A percentile compares a stretch with the other conserved stretches of the same genome.
Evolutionary conservation across 2,113 vertebrate genomes (phyloP).

Genomic region (Tachysurus vachellii): DNA sequence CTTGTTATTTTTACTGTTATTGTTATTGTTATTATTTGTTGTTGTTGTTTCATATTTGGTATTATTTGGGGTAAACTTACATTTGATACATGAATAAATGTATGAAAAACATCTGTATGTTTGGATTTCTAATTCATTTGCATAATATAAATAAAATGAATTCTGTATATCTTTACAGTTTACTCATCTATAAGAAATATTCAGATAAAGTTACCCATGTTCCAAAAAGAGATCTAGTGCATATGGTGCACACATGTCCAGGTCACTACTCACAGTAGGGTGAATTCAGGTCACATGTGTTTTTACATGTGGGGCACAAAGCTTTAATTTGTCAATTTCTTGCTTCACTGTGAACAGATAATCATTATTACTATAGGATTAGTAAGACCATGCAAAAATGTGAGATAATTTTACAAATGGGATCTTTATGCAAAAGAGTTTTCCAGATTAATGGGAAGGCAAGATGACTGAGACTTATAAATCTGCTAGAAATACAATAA

Average conservation of each 20-base stretch:
- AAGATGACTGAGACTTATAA: background rate
- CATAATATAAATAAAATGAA: background rate
- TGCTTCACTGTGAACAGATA: background rate
- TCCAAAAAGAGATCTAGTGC: background rate
- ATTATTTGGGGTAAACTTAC: too few relatives aligned
- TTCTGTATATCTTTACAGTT: background rate
- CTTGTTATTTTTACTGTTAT: background rate
- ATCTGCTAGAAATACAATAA: background rate
- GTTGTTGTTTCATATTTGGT: background rate
- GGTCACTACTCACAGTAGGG: background rate
- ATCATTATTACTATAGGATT: background rate
- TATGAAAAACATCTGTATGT: background rate
- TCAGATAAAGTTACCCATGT: background rate
- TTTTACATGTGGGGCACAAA: background rate
- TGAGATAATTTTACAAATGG: background rate
- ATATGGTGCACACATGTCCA: background rate
- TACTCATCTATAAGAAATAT: background rate
- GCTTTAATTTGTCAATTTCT: background rate
- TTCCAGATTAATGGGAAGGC: background rate
- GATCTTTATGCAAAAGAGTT: background rate
- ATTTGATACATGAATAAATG: background rate
- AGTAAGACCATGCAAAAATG: background rate
- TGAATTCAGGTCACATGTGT: background rate
- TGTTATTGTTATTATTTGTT: background rate
- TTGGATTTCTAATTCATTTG: background rate